Evolutionary conservation across 1,140 invertebrate species (phyloP).

Genomic region (Camponotus pennsylvanicus): DNA sequence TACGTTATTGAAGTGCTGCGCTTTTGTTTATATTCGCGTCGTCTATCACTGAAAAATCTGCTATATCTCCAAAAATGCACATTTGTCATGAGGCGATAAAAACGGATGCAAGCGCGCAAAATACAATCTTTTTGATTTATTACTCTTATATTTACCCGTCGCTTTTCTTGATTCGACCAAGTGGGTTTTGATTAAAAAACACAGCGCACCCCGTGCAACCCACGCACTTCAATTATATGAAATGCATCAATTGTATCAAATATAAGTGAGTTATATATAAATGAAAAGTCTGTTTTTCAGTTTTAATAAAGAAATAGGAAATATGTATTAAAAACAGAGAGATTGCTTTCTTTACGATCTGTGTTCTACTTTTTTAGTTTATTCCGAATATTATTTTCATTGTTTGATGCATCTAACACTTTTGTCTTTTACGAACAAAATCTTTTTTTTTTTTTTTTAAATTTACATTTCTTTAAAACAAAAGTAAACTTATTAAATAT

Average conservation of each 20-base stretch:
- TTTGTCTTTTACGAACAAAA: too few relatives aligned
- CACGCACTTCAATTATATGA: conserved; percentile 37
- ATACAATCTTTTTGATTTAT: conserved; percentile 62
- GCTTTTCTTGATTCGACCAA: conserved; percentile 49
- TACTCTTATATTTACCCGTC: conserved; percentile 49
- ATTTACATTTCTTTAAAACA: background rate
- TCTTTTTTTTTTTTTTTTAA: too few relatives aligned
- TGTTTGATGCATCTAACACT: too few relatives aligned
- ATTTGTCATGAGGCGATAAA: conserved; percentile 62
- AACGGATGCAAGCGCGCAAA: conserved; percentile 35
- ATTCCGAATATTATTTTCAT: background rate
- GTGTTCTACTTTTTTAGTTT: background rate
- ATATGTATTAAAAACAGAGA: background rate
- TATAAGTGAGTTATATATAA: background rate
- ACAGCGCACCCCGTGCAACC: background rate
- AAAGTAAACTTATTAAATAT: background rate
- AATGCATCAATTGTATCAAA: conserved; percentile 11
- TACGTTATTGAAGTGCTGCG: conserved; percentile 53
- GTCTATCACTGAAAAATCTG: conserved; percentile 53
- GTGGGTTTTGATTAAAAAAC: conserved; percentile 51
- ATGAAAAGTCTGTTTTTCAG: conserved; percentile 6
- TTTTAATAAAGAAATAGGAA: conserved; percentile 19
- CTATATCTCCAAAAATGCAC: conserved; percentile 56
- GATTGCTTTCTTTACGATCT: background rate
- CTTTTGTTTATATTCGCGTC: conserved; percentile 53